Evolutionary conservation across 2,797 vertebrate species (phyloP), one percentile per base, ranked within the genome.

Genomic region (Molothrus ater): DNA sequence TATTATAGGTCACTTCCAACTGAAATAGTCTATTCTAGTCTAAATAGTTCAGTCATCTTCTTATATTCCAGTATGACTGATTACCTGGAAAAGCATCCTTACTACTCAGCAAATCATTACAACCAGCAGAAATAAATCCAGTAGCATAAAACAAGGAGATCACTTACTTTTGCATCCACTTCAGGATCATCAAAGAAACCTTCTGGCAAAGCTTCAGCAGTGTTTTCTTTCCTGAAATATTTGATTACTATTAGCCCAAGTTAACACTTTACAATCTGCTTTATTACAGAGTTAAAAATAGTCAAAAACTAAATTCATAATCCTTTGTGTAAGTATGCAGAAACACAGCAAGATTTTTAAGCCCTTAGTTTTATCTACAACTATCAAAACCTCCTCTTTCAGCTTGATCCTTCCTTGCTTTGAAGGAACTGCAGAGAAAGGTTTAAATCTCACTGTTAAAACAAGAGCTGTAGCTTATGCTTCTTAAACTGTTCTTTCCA

Each of bases 151-250:
- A 80, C 7, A 0, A 38, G 22, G 42, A 42, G 25, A 43, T 76
- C 48, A 90, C 97, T 97, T 97, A 96, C 98, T 92, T 98, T 99
- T 76, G 99, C 99, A 71, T 99, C 99, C 70, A 98, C 97, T 70
- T 99, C 99, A 5, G 99, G 99, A 83, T 99, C 99, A 92, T 99
- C 99, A 89, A 99, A 99, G 96, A 99, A 99, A 31, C 99, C 99
- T 97, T 99, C 99, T 0, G 99, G 99, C 48, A 99, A 97, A 4
- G 98, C 98, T 93, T 99, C 99, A 8, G 99, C 98, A 6, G 98
- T 98, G 92, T 98, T 99, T 25, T 99, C 99, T 86, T 98, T 99
- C 96, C 97, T 98, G 84, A 90, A 95, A 94, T 19, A 34, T 89
- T 93, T 90, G 32, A 65, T 47, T 18, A 78, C 8, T 50, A 36